Evolutionary conservation across 2,888 invertebrate genomes (phyloP).

Genomic region (Phorcus lineatus): DNA sequence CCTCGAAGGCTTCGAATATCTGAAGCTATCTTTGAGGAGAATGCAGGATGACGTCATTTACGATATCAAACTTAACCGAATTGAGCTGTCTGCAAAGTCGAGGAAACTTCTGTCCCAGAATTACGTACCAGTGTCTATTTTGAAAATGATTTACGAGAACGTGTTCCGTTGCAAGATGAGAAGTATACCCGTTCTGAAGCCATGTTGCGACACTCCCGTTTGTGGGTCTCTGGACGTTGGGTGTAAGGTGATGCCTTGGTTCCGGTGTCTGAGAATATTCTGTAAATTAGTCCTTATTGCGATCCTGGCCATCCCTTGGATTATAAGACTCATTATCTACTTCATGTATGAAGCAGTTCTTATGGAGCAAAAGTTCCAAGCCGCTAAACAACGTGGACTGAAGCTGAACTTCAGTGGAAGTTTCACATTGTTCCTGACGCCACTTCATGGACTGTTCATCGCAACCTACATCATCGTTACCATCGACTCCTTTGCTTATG

Average conservation of each 20-base stretch:
- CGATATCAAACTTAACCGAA: slow-evolving; percentile 32
- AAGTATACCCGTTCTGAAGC: slow-evolving; percentile 39
- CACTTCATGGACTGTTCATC: slow-evolving; percentile 65
- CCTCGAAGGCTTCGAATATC: slow-evolving; percentile 39
- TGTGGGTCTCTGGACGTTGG: slow-evolving; percentile 34
- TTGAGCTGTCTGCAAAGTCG: slow-evolving; percentile 50
- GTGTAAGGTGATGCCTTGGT: slow-evolving; percentile 46
- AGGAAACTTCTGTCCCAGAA: slow-evolving; percentile 52
- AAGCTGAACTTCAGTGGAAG: slow-evolving; percentile 55
- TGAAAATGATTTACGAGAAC: slow-evolving; percentile 55
- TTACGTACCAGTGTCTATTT: slow-evolving; percentile 56
- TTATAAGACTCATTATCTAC: slow-evolving; percentile 58
- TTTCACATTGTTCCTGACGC: slow-evolving; percentile 63
- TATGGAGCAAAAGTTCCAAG: neutral
- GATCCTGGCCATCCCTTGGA: slow-evolving; percentile 56
- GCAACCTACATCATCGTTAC: slow-evolving; percentile 62
- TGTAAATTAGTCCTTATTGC: slow-evolving; percentile 52
- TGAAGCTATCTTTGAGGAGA: slow-evolving; percentile 40
- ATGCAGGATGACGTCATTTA: slow-evolving; percentile 38
- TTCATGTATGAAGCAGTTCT: slow-evolving; percentile 51
- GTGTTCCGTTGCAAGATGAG: slow-evolving; percentile 64
- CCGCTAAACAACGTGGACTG: slow-evolving; percentile 28
- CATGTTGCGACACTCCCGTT: slow-evolving; percentile 35
- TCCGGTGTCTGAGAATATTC: slow-evolving; percentile 45
- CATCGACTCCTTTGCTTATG: slow-evolving; percentile 54